phyloP scores from a whole-genome alignment of 2,113 vertebrate species.

The Blennius ocellaris region DNA sequence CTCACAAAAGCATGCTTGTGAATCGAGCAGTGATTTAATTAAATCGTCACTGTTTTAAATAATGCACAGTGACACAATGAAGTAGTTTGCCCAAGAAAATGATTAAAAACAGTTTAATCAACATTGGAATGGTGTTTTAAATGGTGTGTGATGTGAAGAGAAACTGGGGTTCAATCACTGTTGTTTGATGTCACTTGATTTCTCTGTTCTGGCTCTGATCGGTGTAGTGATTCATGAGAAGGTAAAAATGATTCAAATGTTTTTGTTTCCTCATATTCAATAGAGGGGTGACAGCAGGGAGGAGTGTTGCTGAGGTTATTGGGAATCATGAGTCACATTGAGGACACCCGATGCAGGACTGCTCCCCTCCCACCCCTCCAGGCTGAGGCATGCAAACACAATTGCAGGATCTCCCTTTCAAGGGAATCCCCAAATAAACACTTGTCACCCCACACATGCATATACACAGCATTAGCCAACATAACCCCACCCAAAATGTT shows the following conservation, averaged over 20 bases:
- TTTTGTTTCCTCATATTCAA: conserved; percentile 25
- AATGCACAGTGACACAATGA: too few relatives aligned
- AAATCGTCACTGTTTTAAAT: conserved; percentile 12
- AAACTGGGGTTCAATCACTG: not conserved
- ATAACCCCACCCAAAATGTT: conserved; percentile 57
- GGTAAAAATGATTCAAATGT: conserved; percentile 19
- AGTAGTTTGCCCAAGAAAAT: not conserved
- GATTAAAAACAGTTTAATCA: not conserved
- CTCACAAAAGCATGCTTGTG: conserved; percentile 9
- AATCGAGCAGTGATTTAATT: not conserved
- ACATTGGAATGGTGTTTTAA: not conserved
- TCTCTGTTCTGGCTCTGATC: not conserved
- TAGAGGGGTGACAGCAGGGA: conserved; percentile 38
- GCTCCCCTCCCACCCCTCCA: conserved; percentile 38
- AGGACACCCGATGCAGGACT: conserved; percentile 38
- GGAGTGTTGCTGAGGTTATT: conserved; percentile 54
- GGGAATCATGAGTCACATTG: conserved; percentile 73
- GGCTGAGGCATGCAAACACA: conserved; percentile 46
- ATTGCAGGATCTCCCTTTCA: conserved; percentile 76
- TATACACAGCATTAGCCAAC: conserved; percentile 29
- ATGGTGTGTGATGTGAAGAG: not conserved
- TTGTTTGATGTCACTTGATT: conserved; percentile 1
- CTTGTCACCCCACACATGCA: conserved; percentile 20
- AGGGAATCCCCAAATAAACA: conserved; percentile 70
- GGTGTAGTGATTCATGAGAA: conserved; percentile 17